These are phyloP conservation scores for Drosophila lutescens DNA, from an alignment of 2,888 invertebrate genomes.

Conservation along the genomic window DNA sequence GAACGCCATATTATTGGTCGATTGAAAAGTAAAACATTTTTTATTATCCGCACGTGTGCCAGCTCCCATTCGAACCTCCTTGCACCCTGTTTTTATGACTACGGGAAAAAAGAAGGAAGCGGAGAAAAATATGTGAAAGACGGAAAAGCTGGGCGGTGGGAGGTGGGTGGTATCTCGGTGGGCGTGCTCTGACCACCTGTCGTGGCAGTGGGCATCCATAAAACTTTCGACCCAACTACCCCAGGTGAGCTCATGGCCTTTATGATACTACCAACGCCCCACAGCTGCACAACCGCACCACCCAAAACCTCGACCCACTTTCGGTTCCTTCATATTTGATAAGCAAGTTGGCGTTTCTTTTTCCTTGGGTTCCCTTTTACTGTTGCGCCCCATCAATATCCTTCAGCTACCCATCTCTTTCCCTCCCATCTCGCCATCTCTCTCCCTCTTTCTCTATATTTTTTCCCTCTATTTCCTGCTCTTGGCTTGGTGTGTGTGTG, in stretches of 20 bases:
- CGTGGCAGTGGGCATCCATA: constrained; percentile 62
- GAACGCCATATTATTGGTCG: constrained; percentile 81
- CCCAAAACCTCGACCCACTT: constrained; percentile 57
- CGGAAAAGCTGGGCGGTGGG: not conserved
- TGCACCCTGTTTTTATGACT: constrained; percentile 70
- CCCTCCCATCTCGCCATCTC: constrained; percentile 18
- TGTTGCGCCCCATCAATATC: constrained; percentile 67
- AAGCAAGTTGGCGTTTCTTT: constrained; percentile 63
- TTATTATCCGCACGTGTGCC: constrained; percentile 78
- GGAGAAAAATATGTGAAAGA: constrained; percentile 28
- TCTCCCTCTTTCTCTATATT: constrained; percentile 21
- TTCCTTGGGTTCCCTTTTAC: constrained; percentile 34
- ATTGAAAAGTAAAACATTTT: constrained; percentile 81
- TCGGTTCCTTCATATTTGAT: constrained; percentile 80
- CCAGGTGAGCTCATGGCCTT: constrained; percentile 79
- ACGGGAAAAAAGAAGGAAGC: constrained; percentile 32
- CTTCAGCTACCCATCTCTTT: constrained; percentile 40
- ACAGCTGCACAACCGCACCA: constrained; percentile 2
- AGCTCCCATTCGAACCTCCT: constrained; percentile 49
- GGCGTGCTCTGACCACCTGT: constrained; percentile 65
- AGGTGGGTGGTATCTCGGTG: constrained; percentile 40
- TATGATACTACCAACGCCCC: constrained; percentile 64
- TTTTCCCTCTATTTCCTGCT: constrained; percentile 31
- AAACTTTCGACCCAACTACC: constrained; percentile 75
- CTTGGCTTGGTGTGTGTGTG: constrained; percentile 16